Conservation (phyloP, 2,113 vertebrate species). For the Passerina amoena region DNA sequence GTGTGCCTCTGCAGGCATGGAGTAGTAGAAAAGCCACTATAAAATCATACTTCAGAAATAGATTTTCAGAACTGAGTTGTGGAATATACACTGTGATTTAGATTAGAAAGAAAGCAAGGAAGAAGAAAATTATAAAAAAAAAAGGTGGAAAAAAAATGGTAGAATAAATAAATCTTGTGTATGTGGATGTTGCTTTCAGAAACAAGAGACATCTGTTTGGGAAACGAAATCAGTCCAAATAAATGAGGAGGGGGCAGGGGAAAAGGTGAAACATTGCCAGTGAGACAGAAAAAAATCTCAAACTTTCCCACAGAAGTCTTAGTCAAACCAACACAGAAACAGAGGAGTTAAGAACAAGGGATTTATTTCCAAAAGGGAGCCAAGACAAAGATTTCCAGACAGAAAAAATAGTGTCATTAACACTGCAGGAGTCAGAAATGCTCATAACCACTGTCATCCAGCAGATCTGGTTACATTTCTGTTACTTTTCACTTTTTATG, state of each 20-base stretch:
- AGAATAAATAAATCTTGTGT: background rate
- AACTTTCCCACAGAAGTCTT: constrained; percentile 52
- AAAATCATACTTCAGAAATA: background rate
- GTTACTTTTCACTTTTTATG: background rate
- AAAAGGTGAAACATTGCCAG: constrained; percentile 38
- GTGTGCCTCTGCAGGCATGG: background rate
- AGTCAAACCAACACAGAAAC: constrained; percentile 21
- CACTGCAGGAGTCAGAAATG: background rate
- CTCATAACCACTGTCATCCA: background rate
- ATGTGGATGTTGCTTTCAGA: background rate
- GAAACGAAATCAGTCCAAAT: constrained; percentile 22
- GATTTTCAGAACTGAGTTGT: background rate
- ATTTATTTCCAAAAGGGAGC: constrained; percentile 38
- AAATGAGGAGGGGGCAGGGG: background rate
- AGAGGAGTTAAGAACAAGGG: constrained; percentile 25
- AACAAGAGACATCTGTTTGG: constrained; percentile 16
- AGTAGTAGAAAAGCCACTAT: background rate
- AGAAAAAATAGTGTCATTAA: background rate
- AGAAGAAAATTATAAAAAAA: background rate
- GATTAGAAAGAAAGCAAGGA: background rate
- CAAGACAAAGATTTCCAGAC: constrained; percentile 27
- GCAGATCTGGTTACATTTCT: background rate
- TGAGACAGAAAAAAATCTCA: constrained; percentile 21
- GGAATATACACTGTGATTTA: background rate
- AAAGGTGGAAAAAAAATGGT: background rate